Percentiles rank a stretch among this genome's conserved stretches.
Evolutionary conservation across 2,888 invertebrate species (phyloP).

Genomic region (Andrena hattorfiana): DNA sequence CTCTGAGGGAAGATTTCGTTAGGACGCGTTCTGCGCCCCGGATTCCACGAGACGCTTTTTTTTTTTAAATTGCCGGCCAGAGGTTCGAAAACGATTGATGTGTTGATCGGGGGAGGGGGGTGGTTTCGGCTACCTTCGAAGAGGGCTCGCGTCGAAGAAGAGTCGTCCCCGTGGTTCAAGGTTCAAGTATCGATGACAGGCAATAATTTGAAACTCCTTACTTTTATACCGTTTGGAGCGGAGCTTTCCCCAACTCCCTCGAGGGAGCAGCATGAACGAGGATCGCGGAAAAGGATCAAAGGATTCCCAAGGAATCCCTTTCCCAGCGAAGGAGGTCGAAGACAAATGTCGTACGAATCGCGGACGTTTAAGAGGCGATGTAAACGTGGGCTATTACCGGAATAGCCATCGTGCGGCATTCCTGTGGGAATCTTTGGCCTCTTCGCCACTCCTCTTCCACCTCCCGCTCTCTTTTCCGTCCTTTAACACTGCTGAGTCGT

Average conservation of each 20-base stretch:
- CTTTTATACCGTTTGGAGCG: too few species aligned
- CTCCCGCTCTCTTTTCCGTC: constrained; percentile 30
- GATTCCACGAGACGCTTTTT: constrained; percentile 22
- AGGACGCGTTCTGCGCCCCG: background rate
- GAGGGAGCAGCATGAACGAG: too few species aligned
- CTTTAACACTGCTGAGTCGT: constrained; percentile 61
- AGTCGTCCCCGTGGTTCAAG: too few species aligned
- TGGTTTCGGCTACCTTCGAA: too few species aligned
- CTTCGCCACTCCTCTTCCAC: constrained; percentile 32
- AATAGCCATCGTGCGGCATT: constrained; percentile 75
- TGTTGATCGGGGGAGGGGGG: background rate
- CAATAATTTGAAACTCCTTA: too few species aligned
- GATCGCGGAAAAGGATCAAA: constrained; percentile 69
- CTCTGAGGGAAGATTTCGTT: constrained; percentile 39
- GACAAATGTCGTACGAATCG: constrained; percentile 76
- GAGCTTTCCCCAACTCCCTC: too few species aligned
- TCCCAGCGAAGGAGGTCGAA: constrained; percentile 64
- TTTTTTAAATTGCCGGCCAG: background rate
- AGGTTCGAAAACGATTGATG: constrained; percentile 26
- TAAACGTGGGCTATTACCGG: constrained; percentile 80
- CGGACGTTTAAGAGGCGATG: constrained; percentile 79
- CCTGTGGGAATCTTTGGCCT: constrained; percentile 50
- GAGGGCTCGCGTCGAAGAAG: too few species aligned
- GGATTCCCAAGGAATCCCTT: constrained; percentile 48
- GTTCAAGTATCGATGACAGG: too few species aligned